Evolutionary conservation across 2,888 invertebrate species (phyloP).

Genomic region (Apodemia duryi): DNA sequence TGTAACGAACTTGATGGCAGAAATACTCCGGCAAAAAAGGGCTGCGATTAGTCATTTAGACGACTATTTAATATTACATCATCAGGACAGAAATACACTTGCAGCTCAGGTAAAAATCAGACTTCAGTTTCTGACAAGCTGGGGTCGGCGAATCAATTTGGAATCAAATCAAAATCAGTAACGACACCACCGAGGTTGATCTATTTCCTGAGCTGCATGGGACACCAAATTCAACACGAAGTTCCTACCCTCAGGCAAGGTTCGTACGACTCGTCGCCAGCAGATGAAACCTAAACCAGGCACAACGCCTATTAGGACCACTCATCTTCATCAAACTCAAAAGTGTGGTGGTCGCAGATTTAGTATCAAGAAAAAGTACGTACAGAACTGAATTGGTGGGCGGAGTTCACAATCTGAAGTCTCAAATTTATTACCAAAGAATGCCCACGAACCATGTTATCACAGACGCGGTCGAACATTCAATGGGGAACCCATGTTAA

Average conservation of each 20-base stretch:
- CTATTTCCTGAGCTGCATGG: constrained; percentile 25
- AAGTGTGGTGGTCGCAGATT: not conserved
- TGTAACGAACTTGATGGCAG: constrained; percentile 29
- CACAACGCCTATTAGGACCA: constrained; percentile 23
- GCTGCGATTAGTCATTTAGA: constrained; percentile 27
- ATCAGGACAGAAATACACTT: constrained; percentile 15
- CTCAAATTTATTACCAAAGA: constrained; percentile 18
- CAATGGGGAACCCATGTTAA: constrained; percentile 23
- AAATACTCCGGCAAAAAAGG: constrained; percentile 24
- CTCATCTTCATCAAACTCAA: constrained; percentile 13
- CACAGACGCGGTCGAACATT: not conserved
- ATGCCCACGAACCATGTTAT: constrained; percentile 4
- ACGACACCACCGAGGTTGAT: constrained; percentile 17
- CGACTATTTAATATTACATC: constrained; percentile 24
- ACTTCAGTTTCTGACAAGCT: constrained; percentile 8
- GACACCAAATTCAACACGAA: constrained; percentile 23
- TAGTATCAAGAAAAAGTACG: not conserved
- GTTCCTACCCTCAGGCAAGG: constrained; percentile 21
- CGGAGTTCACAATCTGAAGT: not conserved
- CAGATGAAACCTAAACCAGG: constrained; percentile 24
- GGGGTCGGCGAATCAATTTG: constrained; percentile 23
- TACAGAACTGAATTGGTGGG: constrained; percentile 11
- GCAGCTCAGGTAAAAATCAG: constrained; percentile 5
- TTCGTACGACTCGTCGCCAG: not conserved
- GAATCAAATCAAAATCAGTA: constrained; percentile 18